These are phyloP conservation scores for Ormyrus thymus DNA, from an alignment of 2,888 invertebrate genomes.

Conservation along the genomic window DNA sequence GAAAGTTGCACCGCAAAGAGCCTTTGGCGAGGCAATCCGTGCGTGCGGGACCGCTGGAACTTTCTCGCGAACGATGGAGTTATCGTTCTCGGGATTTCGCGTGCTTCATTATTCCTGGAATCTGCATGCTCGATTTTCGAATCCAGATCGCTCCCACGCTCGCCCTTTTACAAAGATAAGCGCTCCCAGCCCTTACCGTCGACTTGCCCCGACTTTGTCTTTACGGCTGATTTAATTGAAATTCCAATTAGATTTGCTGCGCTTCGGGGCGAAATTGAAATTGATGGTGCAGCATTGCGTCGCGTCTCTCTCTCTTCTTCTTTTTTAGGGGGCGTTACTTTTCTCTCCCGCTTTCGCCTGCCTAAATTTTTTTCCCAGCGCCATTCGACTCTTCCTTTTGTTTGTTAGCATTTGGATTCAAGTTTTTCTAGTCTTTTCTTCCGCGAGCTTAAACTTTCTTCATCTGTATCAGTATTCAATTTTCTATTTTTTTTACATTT, in stretches of 20 bases:
- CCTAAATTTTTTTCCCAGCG: neutral
- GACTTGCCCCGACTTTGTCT: too few relatives aligned
- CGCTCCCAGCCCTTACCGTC: too few relatives aligned
- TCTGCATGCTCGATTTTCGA: slow-evolving; percentile 28
- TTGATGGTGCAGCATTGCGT: too few relatives aligned
- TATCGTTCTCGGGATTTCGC: slow-evolving; percentile 35
- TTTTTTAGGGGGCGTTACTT: neutral
- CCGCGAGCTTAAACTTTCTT: slow-evolving; percentile 11
- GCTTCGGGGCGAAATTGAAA: neutral
- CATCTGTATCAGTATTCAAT: slow-evolving; percentile 21
- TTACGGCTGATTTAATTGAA: slow-evolving; percentile 24
- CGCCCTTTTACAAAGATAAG: neutral
- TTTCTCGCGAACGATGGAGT: slow-evolving; percentile 24
- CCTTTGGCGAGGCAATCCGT: slow-evolving; percentile 14
- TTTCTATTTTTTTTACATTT: neutral
- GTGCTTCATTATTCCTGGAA: slow-evolving; percentile 35
- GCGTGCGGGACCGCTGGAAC: neutral
- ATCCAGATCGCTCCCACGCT: neutral
- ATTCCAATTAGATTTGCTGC: neutral
- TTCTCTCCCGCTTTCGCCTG: neutral
- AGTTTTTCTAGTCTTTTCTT: neutral
- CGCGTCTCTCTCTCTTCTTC: too few relatives aligned
- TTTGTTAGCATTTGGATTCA: too few relatives aligned
- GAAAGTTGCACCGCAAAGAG: slow-evolving; percentile 34
- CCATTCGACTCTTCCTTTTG: too few relatives aligned